phyloP scores from a whole-genome alignment of 2,113 vertebrate species.

The Oncorhynchus mykiss region DNA sequence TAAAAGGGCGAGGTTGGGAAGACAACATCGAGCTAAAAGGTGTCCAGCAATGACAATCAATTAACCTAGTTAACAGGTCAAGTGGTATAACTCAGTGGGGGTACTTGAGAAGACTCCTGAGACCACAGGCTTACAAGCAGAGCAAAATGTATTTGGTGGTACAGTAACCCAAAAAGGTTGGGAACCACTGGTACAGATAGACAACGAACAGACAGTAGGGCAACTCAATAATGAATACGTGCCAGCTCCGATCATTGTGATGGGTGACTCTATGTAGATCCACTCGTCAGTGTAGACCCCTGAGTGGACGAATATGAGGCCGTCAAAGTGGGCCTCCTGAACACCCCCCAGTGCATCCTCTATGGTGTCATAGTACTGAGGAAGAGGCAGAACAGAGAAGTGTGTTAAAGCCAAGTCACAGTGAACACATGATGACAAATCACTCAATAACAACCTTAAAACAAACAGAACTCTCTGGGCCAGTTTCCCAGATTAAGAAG shows the following conservation, averaged over 20 bases:
- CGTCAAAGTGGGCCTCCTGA: conserved; percentile 98
- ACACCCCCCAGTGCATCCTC: conserved; percentile 97
- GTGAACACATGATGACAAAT: too few species aligned
- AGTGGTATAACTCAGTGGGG: background rate
- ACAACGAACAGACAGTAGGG: background rate
- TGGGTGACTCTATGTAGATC: conserved; percentile 99
- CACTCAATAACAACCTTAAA: too few species aligned
- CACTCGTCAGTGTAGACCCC: conserved; percentile 99
- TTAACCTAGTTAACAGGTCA: background rate
- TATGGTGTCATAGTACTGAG: conserved; percentile 98
- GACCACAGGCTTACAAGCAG: too few species aligned
- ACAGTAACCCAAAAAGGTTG: too few species aligned
- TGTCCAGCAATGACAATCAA: too few species aligned
- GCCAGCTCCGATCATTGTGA: conserved; percentile 99
- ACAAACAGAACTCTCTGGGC: background rate
- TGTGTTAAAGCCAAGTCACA: background rate
- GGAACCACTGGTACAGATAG: too few species aligned
- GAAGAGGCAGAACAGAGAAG: conserved; percentile 6
- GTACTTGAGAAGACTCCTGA: too few species aligned
- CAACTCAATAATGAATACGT: conserved; percentile 32
- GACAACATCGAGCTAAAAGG: too few species aligned
- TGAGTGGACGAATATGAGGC: conserved; percentile 99
- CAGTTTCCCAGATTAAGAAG: too few species aligned
- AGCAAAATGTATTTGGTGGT: too few species aligned
- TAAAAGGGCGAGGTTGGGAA: too few species aligned